phyloP scores from a whole-genome alignment of 2,797 vertebrate genomes.

The Nasua narica region DNA sequence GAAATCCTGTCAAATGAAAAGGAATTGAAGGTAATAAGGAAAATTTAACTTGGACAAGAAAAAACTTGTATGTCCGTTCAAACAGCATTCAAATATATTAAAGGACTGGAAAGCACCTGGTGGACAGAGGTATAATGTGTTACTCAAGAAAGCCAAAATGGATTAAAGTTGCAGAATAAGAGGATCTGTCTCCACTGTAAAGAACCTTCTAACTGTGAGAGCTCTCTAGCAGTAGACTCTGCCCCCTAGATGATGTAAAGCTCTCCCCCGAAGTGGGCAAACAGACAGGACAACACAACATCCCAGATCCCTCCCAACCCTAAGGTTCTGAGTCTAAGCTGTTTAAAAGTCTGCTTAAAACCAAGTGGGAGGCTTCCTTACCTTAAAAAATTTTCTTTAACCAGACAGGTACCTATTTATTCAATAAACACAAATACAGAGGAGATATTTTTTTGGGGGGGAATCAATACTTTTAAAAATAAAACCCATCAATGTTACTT shows the following conservation, averaged over 20 bases:
- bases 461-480: conserved; percentile 85
- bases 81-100: not conserved
- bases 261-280: not conserved
- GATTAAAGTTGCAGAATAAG: not conserved
- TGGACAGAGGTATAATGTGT: not conserved
- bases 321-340: not conserved
- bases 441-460: conserved; percentile 68
- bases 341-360: conserved; percentile 33
- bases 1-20: conserved; percentile 27
- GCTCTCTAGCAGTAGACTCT: not conserved
- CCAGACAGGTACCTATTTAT: conserved; percentile 62
- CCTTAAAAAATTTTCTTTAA: conserved; percentile 62
- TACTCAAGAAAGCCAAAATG: conserved; percentile 1
- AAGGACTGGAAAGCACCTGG: not conserved
- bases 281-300: not conserved
- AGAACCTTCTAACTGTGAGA: not conserved
- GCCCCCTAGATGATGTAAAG: not conserved
- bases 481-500: conserved; percentile 81
- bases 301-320: not conserved
- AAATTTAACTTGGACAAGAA: not conserved
- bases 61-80: not conserved
- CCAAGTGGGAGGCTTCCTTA: conserved; percentile 20
- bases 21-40: not conserved
- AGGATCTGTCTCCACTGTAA: not conserved
- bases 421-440: conserved; percentile 80